phyloP scores from a whole-genome alignment of 2,888 invertebrate genomes.

The Muschampia plurimacula region DNA sequence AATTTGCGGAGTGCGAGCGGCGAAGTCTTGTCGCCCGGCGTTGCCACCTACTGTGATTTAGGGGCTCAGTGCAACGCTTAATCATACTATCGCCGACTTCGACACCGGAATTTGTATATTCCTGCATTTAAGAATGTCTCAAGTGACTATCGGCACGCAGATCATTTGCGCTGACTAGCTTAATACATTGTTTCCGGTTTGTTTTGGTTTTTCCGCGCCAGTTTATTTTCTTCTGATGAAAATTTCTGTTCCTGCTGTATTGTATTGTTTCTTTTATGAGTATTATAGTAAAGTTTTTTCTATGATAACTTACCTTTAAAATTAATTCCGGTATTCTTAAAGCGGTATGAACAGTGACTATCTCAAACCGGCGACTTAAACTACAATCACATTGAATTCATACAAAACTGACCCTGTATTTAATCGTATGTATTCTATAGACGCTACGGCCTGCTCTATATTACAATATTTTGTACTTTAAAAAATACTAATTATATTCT shows the following conservation, averaged over 20 bases:
- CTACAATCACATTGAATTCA: slow-evolving; percentile 86
- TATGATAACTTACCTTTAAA: slow-evolving; percentile 68
- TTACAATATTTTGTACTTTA: slow-evolving; percentile 84
- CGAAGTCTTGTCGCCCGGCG: slow-evolving; percentile 71
- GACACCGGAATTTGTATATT: slow-evolving; percentile 58
- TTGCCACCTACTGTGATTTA: slow-evolving; percentile 79
- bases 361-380: slow-evolving; percentile 77
- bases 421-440: slow-evolving; percentile 80
- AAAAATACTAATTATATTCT: slow-evolving; percentile 76
- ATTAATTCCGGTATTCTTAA: slow-evolving; percentile 73
- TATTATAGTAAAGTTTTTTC: not conserved
- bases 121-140: slow-evolving; percentile 34
- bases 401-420: slow-evolving; percentile 86
- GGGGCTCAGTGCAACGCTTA: slow-evolving; percentile 70
- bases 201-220: slow-evolving; percentile 37
- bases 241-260: not conserved
- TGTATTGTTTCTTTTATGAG: not conserved
- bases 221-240: slow-evolving; percentile 11
- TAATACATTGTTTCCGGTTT: slow-evolving; percentile 38
- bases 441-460: slow-evolving; percentile 75
- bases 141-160: slow-evolving; percentile 27
- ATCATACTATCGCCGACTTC: slow-evolving; percentile 75
- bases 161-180: slow-evolving; percentile 38
- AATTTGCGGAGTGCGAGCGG: slow-evolving; percentile 81
- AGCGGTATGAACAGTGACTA: slow-evolving; percentile 77